These are phyloP conservation scores for Carcharodon carcharias DNA, from an alignment of 2,797 vertebrate genomes.

Conservation along the genomic window DNA sequence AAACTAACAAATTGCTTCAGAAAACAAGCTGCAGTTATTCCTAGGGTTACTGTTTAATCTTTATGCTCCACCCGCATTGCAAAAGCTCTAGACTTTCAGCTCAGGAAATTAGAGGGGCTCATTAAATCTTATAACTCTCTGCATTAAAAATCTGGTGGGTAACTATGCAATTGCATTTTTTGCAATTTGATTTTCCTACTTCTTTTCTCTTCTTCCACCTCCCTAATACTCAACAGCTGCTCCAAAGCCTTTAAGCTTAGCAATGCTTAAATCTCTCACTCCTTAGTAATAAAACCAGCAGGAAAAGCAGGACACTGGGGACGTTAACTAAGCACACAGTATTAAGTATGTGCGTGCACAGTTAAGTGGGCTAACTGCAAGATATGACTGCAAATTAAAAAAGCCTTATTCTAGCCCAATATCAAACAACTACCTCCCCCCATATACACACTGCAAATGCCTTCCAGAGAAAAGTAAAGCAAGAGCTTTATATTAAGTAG, in stretches of 20 bases:
- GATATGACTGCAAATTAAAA: background rate
- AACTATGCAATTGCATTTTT: background rate
- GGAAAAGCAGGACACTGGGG: background rate
- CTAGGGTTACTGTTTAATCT: background rate
- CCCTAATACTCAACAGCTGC: background rate
- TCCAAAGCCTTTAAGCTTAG: background rate
- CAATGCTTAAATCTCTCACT: background rate
- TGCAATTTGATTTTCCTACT: background rate
- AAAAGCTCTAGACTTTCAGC: constrained; percentile 27
- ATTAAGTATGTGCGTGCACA: background rate
- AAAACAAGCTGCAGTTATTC: background rate
- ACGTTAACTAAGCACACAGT: background rate
- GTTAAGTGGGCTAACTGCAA: background rate
- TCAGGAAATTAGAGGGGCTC: constrained; percentile 35
- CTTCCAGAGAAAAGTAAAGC: background rate
- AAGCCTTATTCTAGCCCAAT: background rate
- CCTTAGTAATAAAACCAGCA: background rate
- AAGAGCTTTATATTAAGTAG: background rate
- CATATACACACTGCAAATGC: background rate
- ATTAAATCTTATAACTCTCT: background rate
- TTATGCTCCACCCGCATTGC: background rate
- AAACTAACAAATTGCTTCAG: background rate
- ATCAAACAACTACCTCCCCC: background rate
- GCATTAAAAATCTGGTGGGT: background rate
- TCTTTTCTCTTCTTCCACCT: background rate